Evolutionary conservation across 2,113 vertebrate species (phyloP).

Genomic region (Lamprotornis superbus): DNA sequence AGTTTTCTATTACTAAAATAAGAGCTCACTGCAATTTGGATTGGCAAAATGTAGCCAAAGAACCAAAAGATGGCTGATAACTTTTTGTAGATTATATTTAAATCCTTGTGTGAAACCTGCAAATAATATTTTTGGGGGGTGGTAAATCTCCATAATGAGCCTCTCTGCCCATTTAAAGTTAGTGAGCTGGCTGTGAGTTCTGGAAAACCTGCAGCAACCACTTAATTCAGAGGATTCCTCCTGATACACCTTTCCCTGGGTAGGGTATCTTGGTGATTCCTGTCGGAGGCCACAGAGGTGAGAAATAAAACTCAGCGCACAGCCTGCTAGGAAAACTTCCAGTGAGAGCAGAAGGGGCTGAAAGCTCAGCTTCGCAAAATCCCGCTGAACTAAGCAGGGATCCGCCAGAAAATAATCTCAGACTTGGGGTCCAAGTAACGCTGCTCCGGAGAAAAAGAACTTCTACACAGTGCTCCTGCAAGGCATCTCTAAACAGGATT

Average conservation of each 20-base stretch:
- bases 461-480: not conserved
- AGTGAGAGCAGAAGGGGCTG: not conserved
- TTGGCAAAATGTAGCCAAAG: not conserved
- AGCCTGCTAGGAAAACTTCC: not conserved
- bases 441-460: not conserved
- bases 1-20: not conserved
- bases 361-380: not conserved
- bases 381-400: not conserved
- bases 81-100: not conserved
- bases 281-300: not conserved
- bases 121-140: not conserved
- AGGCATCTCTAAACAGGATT: not conserved
- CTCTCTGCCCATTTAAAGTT: not conserved
- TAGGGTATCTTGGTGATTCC: not conserved
- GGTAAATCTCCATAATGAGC: not conserved
- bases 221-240: not conserved
- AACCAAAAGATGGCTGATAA: not conserved
- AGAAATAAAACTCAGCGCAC: not conserved
- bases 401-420: not conserved
- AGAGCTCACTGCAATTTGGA: not conserved
- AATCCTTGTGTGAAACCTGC: not conserved
- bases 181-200: not conserved
- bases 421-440: not conserved
- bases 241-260: not conserved
- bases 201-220: not conserved